These are phyloP conservation scores for Trematomus loennbergii DNA, from an alignment of 2,113 vertebrate species.

Conservation along the genomic window DNA sequence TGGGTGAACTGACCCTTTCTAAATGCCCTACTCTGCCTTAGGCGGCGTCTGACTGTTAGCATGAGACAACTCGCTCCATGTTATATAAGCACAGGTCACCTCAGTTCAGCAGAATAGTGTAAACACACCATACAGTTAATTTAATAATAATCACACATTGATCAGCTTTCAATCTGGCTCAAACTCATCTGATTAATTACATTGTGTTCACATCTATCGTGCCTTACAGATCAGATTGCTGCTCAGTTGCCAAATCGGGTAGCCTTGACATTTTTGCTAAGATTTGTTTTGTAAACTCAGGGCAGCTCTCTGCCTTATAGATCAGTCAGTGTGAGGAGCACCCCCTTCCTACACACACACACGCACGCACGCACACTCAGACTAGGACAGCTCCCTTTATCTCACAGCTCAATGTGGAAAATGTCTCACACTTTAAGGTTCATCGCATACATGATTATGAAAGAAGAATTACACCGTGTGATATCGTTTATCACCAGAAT, in stretches of 20 bases:
- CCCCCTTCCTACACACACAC: background rate
- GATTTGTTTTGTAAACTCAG: slow-evolving; percentile 48
- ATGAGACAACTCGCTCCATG: background rate
- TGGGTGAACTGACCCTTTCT: background rate
- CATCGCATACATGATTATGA: background rate
- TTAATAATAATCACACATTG: background rate
- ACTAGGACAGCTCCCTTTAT: slow-evolving; percentile 13
- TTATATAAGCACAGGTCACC: background rate
- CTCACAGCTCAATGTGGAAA: slow-evolving; percentile 24
- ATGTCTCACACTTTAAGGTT: slow-evolving; percentile 38
- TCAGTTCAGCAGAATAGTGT: background rate
- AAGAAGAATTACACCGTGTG: background rate
- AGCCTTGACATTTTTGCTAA: slow-evolving; percentile 20
- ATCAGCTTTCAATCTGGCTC: slow-evolving; percentile 22
- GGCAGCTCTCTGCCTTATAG: slow-evolving; percentile 28
- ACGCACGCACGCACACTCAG: too few relatives aligned
- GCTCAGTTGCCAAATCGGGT: slow-evolving; percentile 34
- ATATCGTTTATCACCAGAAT: slow-evolving; percentile 32
- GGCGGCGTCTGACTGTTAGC: slow-evolving; percentile 4
- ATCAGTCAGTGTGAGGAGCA: slow-evolving; percentile 50
- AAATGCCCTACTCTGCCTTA: background rate
- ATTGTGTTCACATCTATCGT: slow-evolving; percentile 5
- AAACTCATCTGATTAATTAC: slow-evolving; percentile 14
- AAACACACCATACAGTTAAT: background rate
- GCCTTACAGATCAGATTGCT: slow-evolving; percentile 29